A percentile compares a stretch with the other conserved stretches of the same genome.
Conservation (phyloP, 2,888 invertebrate species). For the Dorcus parallelipipedus region DNA sequence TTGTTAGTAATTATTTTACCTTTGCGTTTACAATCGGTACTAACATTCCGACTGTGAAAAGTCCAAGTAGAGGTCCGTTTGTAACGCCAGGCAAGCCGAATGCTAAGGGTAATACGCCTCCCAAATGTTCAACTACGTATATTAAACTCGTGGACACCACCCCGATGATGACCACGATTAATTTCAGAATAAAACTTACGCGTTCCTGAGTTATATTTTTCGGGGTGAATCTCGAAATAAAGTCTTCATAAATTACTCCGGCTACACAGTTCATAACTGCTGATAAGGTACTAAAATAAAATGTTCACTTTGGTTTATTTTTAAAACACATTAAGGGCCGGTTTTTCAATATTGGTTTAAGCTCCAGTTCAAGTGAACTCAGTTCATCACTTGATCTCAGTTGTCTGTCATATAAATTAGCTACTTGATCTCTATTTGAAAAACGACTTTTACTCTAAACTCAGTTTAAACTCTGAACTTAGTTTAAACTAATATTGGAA, state of each 20-base stretch:
- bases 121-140: constrained; percentile 60
- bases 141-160: constrained; percentile 69
- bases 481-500: too few species aligned
- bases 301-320: neutral
- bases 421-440: too few species aligned
- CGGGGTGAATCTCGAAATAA: constrained; percentile 55
- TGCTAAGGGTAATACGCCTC: constrained; percentile 63
- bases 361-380: too few species aligned
- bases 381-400: too few species aligned
- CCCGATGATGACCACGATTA: constrained; percentile 53
- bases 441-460: too few species aligned
- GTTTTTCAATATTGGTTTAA: too few species aligned
- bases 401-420: too few species aligned
- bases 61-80: constrained; percentile 62
- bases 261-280: constrained; percentile 60
- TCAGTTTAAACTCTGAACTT: too few species aligned
- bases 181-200: constrained; percentile 59
- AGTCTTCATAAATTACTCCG: constrained; percentile 65
- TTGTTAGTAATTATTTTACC: constrained; percentile 50
- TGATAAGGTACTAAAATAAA: constrained; percentile 57
- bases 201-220: constrained; percentile 50
- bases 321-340: neutral
- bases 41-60: constrained; percentile 65
- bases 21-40: constrained; percentile 61
- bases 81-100: constrained; percentile 62